Evolutionary conservation across 2,888 invertebrate species (phyloP), one percentile per base, ranked within the genome.

Genomic region (Quadroppia sp.): DNA sequence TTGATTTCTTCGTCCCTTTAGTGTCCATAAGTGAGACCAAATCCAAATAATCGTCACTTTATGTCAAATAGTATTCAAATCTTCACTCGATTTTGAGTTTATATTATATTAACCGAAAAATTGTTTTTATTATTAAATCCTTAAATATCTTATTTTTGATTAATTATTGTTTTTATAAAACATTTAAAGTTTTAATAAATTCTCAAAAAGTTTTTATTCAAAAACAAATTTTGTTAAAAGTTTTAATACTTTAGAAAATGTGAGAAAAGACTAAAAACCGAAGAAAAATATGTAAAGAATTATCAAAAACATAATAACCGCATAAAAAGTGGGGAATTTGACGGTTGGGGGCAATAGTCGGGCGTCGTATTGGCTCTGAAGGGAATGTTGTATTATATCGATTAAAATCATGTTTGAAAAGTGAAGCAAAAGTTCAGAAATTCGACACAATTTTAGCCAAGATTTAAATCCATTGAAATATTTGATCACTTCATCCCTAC

Each of bases 161-260:
- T 25, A 23, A 23, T 1, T 53, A 23, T 53, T 53, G 13, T 53
- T 53, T 23, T 20, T 23, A 53, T 53, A 17, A 53, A 23, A 23
- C n/a, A 53, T 53, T 53, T 53, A 13, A 53, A 53, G 36, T 36
- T 36, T 36, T 36, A 36, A 53, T 53, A 53, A 20, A 20, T 48
- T 48, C 48, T n/a, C 53, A 53, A 53, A 53, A 20, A 53, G 23
- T 48, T 48, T 48, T 48, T 48, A 53, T 1, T 23, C 23, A 45
- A 45, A 17, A 17, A 45, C 2, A 23, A 25, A 25, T 53, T 25
- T 4, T 53, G 20, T 53, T 53, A 25, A 25, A 9, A 36, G n/a
- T 11, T 45, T 2, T 45, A 45, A 45, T 7, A 6, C 13, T 45
- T 11, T 17, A 17, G 2, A 45, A 45, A 45, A 45, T 45, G 45